Percentiles rank a stretch among this genome's conserved stretches.
Conservation (phyloP, 2,888 invertebrate genomes). For the Hemithea aestivaria region DNA sequence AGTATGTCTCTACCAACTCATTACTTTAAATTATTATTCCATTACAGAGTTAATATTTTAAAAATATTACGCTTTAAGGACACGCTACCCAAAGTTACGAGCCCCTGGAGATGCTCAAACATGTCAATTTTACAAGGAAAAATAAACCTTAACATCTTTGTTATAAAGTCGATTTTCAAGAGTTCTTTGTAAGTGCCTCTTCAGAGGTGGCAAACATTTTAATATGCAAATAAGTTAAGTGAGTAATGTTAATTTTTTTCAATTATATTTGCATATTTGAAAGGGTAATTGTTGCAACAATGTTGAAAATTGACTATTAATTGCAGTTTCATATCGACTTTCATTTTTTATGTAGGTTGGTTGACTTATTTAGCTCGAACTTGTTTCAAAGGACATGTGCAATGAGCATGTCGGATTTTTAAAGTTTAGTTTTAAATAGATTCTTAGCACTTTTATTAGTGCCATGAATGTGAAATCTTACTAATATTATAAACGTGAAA, state of each 20-base stretch:
- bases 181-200: constrained; percentile 23
- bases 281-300: constrained; percentile 10
- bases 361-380: no score
- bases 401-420: no score
- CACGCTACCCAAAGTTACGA: constrained; percentile 69
- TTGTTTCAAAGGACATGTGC: no score
- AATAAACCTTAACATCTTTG: constrained; percentile 18
- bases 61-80: constrained; percentile 65
- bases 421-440: no score
- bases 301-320: constrained; percentile 13
- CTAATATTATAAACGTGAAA: no score
- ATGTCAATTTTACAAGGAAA: constrained; percentile 25
- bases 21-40: constrained; percentile 74
- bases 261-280: constrained; percentile 24
- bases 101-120: constrained; percentile 59
- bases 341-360: no score
- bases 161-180: constrained; percentile 26
- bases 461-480: no score
- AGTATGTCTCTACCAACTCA: constrained; percentile 61
- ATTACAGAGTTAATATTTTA: constrained; percentile 74
- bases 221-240: constrained; percentile 44
- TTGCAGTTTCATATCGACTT: background rate
- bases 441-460: no score
- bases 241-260: constrained; percentile 29
- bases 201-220: constrained; percentile 55